A percentile compares a stretch with the other conserved stretches of the same genome.
phyloP scores from a whole-genome alignment of 2,888 invertebrate species.

The Dusona sp. region DNA sequence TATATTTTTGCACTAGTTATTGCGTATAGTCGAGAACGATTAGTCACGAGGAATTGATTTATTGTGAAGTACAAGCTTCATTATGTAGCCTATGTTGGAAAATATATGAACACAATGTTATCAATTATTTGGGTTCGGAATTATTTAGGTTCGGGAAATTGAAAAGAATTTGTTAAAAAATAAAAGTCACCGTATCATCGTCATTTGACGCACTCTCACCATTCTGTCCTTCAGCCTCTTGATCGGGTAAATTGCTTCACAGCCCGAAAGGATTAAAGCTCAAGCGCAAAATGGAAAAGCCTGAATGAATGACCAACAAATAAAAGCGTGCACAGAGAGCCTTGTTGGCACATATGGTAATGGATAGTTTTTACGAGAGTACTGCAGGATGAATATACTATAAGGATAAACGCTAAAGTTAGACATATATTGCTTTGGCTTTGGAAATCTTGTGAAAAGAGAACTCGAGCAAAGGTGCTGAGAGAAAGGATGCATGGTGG shows the following conservation, averaged over 20 bases:
- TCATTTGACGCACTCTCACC: background rate
- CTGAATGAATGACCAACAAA: constrained; percentile 40
- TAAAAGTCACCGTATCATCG: background rate
- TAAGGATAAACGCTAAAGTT: background rate
- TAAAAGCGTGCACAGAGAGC: constrained; percentile 22
- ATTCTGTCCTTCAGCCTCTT: background rate
- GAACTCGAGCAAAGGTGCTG: constrained; percentile 22
- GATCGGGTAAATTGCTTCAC: constrained; percentile 38
- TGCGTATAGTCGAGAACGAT: background rate
- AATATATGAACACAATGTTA: background rate
- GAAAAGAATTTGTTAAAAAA: background rate
- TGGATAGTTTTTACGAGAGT: constrained; percentile 21
- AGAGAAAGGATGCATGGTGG: constrained; percentile 14
- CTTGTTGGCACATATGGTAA: constrained; percentile 13
- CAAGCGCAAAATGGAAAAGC: background rate
- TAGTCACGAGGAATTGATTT: constrained; percentile 2
- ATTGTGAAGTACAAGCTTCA: constrained; percentile 1
- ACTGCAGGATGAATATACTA: background rate
- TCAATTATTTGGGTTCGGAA: background rate
- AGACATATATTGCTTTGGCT: background rate
- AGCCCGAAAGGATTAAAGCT: constrained; percentile 19
- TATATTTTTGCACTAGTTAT: background rate
- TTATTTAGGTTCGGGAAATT: background rate
- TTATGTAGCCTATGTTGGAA: background rate
- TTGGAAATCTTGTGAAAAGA: constrained; percentile 43